Evolutionary conservation across 2,113 vertebrate genomes (phyloP).

Genomic region (Sander vitreus): DNA sequence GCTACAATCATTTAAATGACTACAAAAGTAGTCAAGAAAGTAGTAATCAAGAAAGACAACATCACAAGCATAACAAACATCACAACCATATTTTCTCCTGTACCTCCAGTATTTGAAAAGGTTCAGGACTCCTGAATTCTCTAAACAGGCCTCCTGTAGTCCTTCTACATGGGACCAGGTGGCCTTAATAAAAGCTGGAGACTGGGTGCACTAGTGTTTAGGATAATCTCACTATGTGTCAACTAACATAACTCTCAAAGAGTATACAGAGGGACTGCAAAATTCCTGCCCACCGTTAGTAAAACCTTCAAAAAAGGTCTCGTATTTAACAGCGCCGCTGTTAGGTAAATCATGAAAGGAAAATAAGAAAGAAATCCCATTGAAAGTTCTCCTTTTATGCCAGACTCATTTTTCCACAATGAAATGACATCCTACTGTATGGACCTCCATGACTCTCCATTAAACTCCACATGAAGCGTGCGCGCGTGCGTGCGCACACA

Average conservation of each 20-base stretch:
- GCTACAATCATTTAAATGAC: slow-evolving; percentile 9
- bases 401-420: slow-evolving; percentile 75
- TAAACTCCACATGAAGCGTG: slow-evolving; percentile 68
- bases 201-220: slow-evolving; percentile 64
- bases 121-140: slow-evolving; percentile 9
- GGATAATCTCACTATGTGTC: slow-evolving; percentile 75
- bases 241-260: slow-evolving; percentile 71
- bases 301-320: slow-evolving; percentile 73
- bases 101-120: slow-evolving; percentile 29
- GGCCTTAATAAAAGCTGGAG: slow-evolving; percentile 71
- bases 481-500: not conserved
- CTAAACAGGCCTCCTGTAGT: slow-evolving; percentile 40
- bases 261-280: slow-evolving; percentile 57
- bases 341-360: slow-evolving; percentile 75
- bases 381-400: slow-evolving; percentile 72
- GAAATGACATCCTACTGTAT: slow-evolving; percentile 75
- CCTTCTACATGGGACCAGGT: slow-evolving; percentile 63
- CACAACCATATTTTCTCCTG: not conserved
- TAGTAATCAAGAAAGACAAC: slow-evolving; percentile 1
- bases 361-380: slow-evolving; percentile 66
- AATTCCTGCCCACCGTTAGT: slow-evolving; percentile 69
- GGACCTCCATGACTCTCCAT: slow-evolving; percentile 67
- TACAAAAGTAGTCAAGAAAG: not conserved
- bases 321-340: slow-evolving; percentile 69
- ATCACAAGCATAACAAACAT: slow-evolving; percentile 12